Evolutionary conservation across 2,797 vertebrate species (phyloP).

Genomic region (Neosilurus hyrtlii): DNA sequence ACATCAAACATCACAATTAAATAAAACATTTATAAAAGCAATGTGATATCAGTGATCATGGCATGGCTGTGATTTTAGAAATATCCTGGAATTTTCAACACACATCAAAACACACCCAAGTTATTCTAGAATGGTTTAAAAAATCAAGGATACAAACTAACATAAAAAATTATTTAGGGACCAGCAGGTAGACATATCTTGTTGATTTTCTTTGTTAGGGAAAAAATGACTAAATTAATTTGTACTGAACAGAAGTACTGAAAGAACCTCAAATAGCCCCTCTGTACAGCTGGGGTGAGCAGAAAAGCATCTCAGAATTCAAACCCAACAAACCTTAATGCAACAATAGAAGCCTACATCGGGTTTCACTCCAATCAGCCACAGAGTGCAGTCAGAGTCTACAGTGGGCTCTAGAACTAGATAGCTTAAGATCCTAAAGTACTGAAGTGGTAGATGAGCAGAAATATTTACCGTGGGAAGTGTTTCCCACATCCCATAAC

Average conservation of each 20-base stretch:
- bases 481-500: background rate
- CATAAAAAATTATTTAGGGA: background rate
- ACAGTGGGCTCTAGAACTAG: background rate
- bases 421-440: background rate
- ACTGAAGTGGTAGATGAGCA: background rate
- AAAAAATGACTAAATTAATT: background rate
- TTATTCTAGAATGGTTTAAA: background rate
- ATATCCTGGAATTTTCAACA: background rate
- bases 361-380: background rate
- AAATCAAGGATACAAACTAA: background rate
- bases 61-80: background rate
- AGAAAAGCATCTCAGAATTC: constrained; percentile 10
- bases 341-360: background rate
- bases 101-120: background rate
- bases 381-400: background rate
- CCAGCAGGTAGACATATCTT: background rate
- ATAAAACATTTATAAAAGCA: background rate
- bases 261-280: background rate
- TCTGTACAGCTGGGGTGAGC: background rate
- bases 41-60: background rate
- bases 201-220: background rate
- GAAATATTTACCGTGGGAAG: background rate
- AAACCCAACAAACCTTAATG: background rate
- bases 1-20: background rate
- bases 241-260: background rate